Conservation (phyloP, 1,140 invertebrate species). For the Scaptomyza montana region DNA sequence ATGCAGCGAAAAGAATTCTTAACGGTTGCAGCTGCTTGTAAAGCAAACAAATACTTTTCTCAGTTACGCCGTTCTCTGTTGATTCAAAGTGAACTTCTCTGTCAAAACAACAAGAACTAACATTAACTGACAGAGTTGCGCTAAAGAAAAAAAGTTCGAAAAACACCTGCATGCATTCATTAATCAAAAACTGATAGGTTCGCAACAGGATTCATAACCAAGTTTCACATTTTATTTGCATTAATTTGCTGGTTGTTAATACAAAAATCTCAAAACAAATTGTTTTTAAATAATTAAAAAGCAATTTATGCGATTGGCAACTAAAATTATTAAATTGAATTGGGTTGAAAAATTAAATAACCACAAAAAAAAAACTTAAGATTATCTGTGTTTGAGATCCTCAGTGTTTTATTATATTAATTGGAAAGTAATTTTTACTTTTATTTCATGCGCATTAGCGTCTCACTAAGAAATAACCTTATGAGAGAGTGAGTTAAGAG, state of each 20-base stretch:
- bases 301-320: not conserved
- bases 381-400: too few species aligned
- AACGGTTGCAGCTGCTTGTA: conserved; percentile 39
- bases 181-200: conserved; percentile 8
- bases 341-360: not conserved
- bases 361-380: too few species aligned
- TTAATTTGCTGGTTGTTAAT: not conserved
- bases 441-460: too few species aligned
- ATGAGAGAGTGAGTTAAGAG: too few species aligned
- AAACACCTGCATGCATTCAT: conserved; percentile 20
- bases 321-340: not conserved
- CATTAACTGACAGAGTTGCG: not conserved
- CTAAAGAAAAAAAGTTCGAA: conserved; percentile 9
- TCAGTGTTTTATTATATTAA: too few species aligned
- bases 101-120: conserved; percentile 20
- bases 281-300: too few species aligned
- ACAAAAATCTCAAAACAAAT: not conserved
- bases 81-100: conserved; percentile 40
- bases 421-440: too few species aligned
- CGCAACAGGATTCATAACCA: not conserved
- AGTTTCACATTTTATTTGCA: not conserved
- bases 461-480: too few species aligned
- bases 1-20: conserved; percentile 28
- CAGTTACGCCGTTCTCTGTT: conserved; percentile 4
- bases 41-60: conserved; percentile 26